Percentiles rank a stretch among this genome's conserved stretches.
Conservation (phyloP, 2,113 vertebrate species). For the Gallinago media region DNA sequence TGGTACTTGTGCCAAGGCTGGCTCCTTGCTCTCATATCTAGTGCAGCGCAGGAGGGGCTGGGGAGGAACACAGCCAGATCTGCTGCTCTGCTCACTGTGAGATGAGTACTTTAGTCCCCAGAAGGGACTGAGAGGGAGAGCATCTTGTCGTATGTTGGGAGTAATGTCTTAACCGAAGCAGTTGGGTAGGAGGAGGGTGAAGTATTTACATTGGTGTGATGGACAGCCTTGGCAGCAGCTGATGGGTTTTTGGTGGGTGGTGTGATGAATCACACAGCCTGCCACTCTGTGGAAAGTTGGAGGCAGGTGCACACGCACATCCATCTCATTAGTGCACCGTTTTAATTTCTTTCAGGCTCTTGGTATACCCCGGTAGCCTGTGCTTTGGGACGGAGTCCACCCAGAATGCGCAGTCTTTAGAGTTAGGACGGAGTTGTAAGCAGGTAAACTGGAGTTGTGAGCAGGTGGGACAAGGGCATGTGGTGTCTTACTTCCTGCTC, state of each 20-base stretch:
- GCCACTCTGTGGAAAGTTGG: not conserved
- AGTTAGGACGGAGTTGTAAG: not conserved
- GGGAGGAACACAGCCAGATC: not conserved
- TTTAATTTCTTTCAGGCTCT: not conserved
- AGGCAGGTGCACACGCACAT: accelerated
- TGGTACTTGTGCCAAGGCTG: not conserved
- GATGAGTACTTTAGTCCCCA: not conserved
- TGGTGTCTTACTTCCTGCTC: not conserved
- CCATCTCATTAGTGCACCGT: accelerated
- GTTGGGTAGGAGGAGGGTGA: not conserved
- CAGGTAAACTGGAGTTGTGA: not conserved
- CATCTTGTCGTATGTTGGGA: accelerated
- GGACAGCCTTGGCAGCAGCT: not conserved
- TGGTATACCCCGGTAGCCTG: not conserved
- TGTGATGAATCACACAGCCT: accelerated
- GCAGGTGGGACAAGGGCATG: not conserved
- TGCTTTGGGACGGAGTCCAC: not conserved
- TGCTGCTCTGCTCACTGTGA: not conserved
- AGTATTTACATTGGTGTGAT: accelerated
- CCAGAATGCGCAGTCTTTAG: not conserved
- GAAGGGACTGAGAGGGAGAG: not conserved
- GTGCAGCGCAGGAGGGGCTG: not conserved
- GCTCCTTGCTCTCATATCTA: not conserved
- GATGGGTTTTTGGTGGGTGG: not conserved
- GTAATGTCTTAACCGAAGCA: accelerated